phyloP scores from a whole-genome alignment of 2,888 invertebrate species.

The Eugnorisma glareosa region DNA sequence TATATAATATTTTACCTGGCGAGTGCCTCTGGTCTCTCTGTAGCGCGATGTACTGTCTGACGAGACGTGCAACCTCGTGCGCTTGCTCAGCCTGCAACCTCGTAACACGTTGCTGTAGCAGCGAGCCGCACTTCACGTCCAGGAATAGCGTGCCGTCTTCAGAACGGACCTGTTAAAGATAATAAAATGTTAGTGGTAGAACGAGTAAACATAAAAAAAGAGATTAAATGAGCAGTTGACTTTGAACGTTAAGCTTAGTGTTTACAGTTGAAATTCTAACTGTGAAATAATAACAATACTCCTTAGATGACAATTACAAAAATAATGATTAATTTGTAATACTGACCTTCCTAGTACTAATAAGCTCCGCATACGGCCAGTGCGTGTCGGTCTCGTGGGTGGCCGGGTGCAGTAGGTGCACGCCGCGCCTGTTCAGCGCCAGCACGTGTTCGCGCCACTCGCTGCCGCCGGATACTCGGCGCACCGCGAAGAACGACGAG shows the following conservation, averaged over 20 bases:
- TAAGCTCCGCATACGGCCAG: conserved; percentile 98
- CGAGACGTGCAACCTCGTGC: conserved; percentile 98
- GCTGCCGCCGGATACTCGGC: conserved; percentile 94
- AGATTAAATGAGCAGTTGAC: background rate
- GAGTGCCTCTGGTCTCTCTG: conserved; percentile 84
- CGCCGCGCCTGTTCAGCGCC: conserved; percentile 97
- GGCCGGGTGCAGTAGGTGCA: conserved; percentile 97
- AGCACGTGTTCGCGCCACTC: conserved; percentile 97
- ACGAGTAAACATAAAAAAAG: background rate
- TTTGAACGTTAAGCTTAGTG: too few species aligned
- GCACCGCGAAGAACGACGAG: conserved; percentile 99
- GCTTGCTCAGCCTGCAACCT: conserved; percentile 99
- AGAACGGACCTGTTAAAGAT: conserved; percentile 92
- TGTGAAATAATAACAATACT: too few species aligned
- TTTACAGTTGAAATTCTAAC: too few species aligned
- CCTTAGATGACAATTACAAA: too few species aligned
- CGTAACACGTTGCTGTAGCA: conserved; percentile 98
- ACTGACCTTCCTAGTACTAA: conserved; percentile 96
- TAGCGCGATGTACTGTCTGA: conserved; percentile 98
- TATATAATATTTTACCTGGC: conserved; percentile 63
- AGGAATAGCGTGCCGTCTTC: conserved; percentile 97
- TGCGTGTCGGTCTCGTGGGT: conserved; percentile 98
- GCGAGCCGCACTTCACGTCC: conserved; percentile 99
- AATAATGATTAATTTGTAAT: background rate
- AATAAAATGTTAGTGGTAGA: background rate